Conservation (phyloP, 2,113 vertebrate genomes). For the Recurvirostra avosetta region DNA sequence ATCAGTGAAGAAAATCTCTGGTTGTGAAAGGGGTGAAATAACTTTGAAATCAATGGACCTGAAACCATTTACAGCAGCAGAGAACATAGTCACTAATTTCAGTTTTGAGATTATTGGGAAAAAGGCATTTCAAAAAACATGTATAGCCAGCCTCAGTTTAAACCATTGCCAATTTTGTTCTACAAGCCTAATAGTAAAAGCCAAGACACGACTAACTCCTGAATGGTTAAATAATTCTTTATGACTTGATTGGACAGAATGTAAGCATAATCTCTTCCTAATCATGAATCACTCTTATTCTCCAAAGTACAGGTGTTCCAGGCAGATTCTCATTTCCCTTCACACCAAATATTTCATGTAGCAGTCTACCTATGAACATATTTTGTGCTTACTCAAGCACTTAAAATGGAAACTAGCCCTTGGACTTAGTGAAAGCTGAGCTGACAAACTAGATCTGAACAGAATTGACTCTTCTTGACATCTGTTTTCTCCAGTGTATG, state of each 20-base stretch:
- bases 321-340: not conserved
- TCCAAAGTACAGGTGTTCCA: not conserved
- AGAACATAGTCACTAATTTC: not conserved
- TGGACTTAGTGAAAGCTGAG: not conserved
- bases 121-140: not conserved
- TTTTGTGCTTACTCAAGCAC: slow-evolving; percentile 19
- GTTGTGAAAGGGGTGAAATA: not conserved
- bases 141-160: not conserved
- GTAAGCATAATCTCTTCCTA: not conserved
- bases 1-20: not conserved
- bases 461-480: not conserved
- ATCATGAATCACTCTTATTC: not conserved
- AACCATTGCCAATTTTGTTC: not conserved
- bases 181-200: not conserved
- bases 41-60: not conserved
- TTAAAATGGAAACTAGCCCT: not conserved
- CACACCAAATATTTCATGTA: not conserved
- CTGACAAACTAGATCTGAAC: not conserved
- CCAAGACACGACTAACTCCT: not conserved
- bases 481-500: not conserved
- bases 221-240: not conserved
- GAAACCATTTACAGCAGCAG: not conserved
- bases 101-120: not conserved
- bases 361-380: not conserved
- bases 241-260: not conserved